Evolutionary conservation across 1,140 invertebrate genomes (phyloP).

Genomic region (Geopemphigus sp.): DNA sequence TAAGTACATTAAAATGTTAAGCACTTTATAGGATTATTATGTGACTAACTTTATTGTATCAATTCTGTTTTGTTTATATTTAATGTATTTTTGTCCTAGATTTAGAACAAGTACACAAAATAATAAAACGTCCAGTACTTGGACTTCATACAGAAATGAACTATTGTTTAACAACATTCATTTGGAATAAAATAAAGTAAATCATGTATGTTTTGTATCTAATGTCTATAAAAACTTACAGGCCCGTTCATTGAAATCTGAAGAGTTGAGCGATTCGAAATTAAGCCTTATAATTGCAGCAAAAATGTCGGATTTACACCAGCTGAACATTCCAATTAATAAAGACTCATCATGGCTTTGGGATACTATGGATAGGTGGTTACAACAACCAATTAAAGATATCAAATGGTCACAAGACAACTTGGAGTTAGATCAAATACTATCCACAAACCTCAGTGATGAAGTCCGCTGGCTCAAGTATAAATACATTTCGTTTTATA

Average conservation of each 20-base stretch:
- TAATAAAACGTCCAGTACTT: conserved; percentile 34
- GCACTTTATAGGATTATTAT: conserved; percentile 18
- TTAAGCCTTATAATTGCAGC: conserved; percentile 81
- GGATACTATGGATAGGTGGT: conserved; percentile 77
- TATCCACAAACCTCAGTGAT: conserved; percentile 14
- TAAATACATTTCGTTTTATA: conserved; percentile 53
- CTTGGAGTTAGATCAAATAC: conserved; percentile 6
- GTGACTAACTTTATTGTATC: background rate
- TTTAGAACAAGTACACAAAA: conserved; percentile 48
- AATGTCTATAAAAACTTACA: conserved; percentile 55
- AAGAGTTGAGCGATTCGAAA: conserved; percentile 73
- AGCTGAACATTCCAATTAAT: conserved; percentile 86
- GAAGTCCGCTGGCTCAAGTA: conserved; percentile 32
- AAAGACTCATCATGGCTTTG: conserved; percentile 93
- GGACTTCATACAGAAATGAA: conserved; percentile 37
- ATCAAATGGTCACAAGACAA: conserved; percentile 7
- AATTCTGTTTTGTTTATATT: conserved; percentile 13
- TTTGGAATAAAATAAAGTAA: conserved; percentile 20
- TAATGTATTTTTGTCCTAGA: conserved; percentile 47
- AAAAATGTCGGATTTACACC: conserved; percentile 88
- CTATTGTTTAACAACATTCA: background rate
- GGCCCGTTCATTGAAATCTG: conserved; percentile 77
- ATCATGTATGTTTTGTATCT: conserved; percentile 16
- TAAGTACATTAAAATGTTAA: conserved; percentile 38
- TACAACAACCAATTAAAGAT: conserved; percentile 22